A percentile compares a stretch with the other conserved stretches of the same genome.
These are phyloP conservation scores for Cololabis saira DNA, from an alignment of 2,113 vertebrate genomes.

Conservation along the genomic window DNA sequence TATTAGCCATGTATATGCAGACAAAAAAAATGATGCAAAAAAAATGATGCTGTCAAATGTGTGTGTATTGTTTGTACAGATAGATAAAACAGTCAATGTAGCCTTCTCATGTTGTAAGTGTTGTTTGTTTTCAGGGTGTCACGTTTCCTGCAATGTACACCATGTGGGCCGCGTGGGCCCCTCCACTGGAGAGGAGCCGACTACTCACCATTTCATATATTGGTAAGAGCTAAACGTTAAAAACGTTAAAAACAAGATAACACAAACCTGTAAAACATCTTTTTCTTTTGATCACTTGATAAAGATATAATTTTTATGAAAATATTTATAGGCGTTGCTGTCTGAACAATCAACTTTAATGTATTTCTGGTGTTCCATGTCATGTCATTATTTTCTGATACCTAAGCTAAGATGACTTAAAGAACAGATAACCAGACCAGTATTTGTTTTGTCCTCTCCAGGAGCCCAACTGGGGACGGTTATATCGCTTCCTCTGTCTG, in stretches of 20 bases:
- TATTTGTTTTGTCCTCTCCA: constrained; percentile 55
- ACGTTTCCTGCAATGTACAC: constrained; percentile 97
- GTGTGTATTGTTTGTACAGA: too few relatives aligned
- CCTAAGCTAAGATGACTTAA: too few relatives aligned
- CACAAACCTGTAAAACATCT: not conserved
- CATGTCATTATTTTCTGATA: too few relatives aligned
- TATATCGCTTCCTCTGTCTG: constrained; percentile 91
- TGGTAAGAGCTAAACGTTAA: constrained; percentile 76
- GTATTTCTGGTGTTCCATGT: too few relatives aligned
- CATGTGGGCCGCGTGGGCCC: constrained; percentile 98
- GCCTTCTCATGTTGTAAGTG: not conserved
- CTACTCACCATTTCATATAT: constrained; percentile 95
- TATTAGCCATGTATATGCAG: too few relatives aligned
- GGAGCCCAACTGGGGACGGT: constrained; percentile 96
- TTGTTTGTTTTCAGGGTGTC: constrained; percentile 86
- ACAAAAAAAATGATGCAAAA: too few relatives aligned
- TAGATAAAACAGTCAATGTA: too few relatives aligned
- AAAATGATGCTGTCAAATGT: too few relatives aligned
- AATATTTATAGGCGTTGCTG: too few relatives aligned
- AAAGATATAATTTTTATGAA: not conserved
- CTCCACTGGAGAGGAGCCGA: constrained; percentile 94
- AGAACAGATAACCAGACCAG: too few relatives aligned
- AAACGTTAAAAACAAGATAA: not conserved
- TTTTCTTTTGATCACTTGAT: not conserved
- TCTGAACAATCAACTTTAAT: too few relatives aligned